Evolutionary conservation across 2,797 vertebrate genomes (phyloP).

Genomic region (Melanogrammus aeglefinus): DNA sequence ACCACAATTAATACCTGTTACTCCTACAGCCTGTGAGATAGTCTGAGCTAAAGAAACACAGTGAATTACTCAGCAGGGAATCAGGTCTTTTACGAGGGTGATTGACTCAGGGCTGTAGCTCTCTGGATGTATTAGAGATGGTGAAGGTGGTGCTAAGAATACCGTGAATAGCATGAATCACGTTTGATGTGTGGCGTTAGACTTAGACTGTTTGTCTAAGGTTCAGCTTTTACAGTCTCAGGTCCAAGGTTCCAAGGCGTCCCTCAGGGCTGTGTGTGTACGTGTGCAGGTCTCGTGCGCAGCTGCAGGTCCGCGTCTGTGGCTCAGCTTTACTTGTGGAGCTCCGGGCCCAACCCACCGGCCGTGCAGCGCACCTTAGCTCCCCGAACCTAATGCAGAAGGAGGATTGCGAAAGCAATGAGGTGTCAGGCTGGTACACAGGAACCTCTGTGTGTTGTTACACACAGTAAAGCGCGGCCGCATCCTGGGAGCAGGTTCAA

Average conservation of each 20-base stretch:
- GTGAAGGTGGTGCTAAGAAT: not conserved
- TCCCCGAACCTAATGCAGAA: not conserved
- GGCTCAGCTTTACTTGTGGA: not conserved
- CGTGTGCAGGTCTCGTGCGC: not conserved
- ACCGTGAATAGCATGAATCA: slow-evolving; percentile 39
- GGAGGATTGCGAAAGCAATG: too few species aligned
- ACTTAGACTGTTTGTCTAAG: slow-evolving; percentile 64
- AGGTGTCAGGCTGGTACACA: too few species aligned
- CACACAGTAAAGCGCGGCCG: slow-evolving; percentile 46
- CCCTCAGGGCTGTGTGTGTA: slow-evolving; percentile 52
- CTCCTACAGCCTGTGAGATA: not conserved
- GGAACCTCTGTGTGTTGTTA: too few species aligned
- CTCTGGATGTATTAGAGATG: not conserved
- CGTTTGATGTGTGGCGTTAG: slow-evolving; percentile 51
- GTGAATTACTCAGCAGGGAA: not conserved
- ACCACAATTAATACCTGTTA: not conserved
- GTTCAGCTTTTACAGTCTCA: slow-evolving; percentile 48
- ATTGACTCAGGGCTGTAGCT: not conserved
- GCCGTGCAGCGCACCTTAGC: too few species aligned
- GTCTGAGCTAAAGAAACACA: not conserved
- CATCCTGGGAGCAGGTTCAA: slow-evolving; percentile 13
- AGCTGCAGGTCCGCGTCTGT: not conserved
- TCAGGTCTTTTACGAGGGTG: not conserved
- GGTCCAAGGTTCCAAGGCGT: slow-evolving; percentile 65
- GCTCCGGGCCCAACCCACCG: not conserved